Percentiles rank a stretch among this genome's conserved stretches.
These are phyloP conservation scores for Lordiphosa collinella DNA, from an alignment of 1,140 invertebrate species.

Conservation along the genomic window DNA sequence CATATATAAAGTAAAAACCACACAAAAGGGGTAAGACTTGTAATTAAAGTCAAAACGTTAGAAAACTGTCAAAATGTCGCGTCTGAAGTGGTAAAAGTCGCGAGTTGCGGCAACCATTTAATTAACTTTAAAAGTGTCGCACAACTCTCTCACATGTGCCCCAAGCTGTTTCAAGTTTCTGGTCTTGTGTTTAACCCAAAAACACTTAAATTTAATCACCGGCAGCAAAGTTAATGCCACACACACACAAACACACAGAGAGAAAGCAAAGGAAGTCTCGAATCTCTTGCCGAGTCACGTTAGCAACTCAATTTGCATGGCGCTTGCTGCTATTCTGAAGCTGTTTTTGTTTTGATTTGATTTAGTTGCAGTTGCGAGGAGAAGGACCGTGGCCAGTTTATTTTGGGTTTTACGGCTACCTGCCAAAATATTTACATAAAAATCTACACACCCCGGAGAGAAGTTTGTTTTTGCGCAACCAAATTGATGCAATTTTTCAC, in stretches of 20 bases:
- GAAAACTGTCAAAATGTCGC: conserved; percentile 56
- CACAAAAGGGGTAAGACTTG: neutral
- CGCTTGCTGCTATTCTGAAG: conserved; percentile 15
- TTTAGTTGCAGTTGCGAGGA: conserved; percentile 54
- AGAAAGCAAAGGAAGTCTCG: too few relatives aligned
- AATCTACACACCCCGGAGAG: conserved; percentile 25
- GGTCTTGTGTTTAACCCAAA: conserved; percentile 24
- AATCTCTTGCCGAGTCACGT: conserved; percentile 19
- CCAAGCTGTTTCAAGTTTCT: conserved; percentile 11
- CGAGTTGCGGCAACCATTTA: conserved; percentile 31
- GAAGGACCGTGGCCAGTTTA: conserved; percentile 44
- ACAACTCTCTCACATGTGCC: conserved; percentile 16
- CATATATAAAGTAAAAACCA: neutral
- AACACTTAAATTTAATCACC: conserved; percentile 57
- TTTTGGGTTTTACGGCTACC: conserved; percentile 48
- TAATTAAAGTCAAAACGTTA: conserved; percentile 50
- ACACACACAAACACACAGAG: neutral
- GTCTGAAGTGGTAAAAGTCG: neutral
- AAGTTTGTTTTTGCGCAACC: conserved; percentile 12
- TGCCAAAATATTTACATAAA: conserved; percentile 74
- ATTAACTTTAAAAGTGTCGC: conserved; percentile 61
- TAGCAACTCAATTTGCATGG: conserved; percentile 55
- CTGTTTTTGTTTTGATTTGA: conserved; percentile 67
- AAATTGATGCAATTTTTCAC: conserved; percentile 47
- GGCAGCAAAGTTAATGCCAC: conserved; percentile 16